A percentile compares a stretch with the other conserved stretches of the same genome.
Conservation (phyloP, 2,888 invertebrate genomes). For the Mythimna lalbum region DNA sequence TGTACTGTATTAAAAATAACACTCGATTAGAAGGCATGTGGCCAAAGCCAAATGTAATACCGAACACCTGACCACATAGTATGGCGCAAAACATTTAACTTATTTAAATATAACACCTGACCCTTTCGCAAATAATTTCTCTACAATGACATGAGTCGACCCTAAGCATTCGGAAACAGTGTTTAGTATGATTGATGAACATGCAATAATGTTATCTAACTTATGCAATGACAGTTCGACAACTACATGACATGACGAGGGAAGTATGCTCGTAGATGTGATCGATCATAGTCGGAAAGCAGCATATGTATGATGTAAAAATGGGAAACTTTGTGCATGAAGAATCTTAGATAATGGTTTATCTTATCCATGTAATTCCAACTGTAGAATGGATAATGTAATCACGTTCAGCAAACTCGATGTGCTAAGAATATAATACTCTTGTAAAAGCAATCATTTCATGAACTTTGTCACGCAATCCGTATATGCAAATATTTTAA, state of each 20-base stretch:
- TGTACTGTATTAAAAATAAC: too few relatives aligned
- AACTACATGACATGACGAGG: conserved; percentile 64
- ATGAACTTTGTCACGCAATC: conserved; percentile 17
- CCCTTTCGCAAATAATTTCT: conserved; percentile 54
- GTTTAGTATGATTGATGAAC: conserved; percentile 69
- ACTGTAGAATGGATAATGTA: conserved; percentile 4
- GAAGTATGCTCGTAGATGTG: conserved; percentile 43
- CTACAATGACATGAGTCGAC: conserved; percentile 59
- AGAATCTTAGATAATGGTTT: conserved; percentile 37
- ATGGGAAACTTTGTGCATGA: conserved; percentile 26
- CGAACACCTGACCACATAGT: neutral
- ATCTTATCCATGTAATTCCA: conserved; percentile 35
- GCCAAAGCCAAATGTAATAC: conserved; percentile 20
- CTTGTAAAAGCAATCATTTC: conserved; percentile 5
- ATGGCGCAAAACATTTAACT: conserved; percentile 18
- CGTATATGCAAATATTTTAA: conserved; percentile 28
- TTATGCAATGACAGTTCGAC: conserved; percentile 70
- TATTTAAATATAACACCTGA: conserved; percentile 24
- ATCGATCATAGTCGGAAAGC: conserved; percentile 66
- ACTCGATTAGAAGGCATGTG: neutral
- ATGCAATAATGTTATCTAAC: conserved; percentile 57
- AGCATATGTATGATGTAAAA: conserved; percentile 47
- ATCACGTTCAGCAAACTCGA: neutral
- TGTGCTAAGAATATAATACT: neutral
- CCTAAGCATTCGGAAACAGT: conserved; percentile 49